A percentile compares a stretch with the other conserved stretches of the same genome.
Evolutionary conservation across 2,797 vertebrate genomes (phyloP).

Genomic region (Sorex maritimensis): DNA sequence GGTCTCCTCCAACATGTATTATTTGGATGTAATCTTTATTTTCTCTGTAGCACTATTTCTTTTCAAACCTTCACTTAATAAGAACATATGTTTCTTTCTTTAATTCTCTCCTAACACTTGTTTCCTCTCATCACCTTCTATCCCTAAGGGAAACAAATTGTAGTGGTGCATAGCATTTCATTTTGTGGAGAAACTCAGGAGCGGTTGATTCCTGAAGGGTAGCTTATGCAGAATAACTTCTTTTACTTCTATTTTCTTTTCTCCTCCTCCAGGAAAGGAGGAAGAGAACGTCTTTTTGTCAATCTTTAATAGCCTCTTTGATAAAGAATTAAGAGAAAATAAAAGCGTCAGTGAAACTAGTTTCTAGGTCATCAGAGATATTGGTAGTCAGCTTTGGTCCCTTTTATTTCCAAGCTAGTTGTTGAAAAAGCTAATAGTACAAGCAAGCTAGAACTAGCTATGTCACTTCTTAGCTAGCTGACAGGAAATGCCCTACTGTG

Average conservation of each 20-base stretch:
- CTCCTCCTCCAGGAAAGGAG: background rate
- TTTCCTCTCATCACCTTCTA: slow-evolving; percentile 28
- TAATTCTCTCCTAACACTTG: background rate
- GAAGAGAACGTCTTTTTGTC: background rate
- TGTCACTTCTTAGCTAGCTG: background rate
- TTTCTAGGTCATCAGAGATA: background rate
- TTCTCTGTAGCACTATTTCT: slow-evolving; percentile 2
- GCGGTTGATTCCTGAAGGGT: slow-evolving; percentile 24
- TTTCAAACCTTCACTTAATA: slow-evolving; percentile 28
- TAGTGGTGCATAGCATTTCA: background rate
- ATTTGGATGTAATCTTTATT: background rate
- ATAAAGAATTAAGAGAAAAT: slow-evolving; percentile 37
- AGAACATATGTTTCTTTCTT: slow-evolving; percentile 13
- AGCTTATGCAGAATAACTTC: slow-evolving; percentile 12
- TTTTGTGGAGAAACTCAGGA: slow-evolving; percentile 31
- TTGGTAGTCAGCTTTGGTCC: background rate
- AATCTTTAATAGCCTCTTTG: slow-evolving; percentile 17
- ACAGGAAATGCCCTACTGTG: slow-evolving; percentile 16
- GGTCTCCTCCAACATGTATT: background rate
- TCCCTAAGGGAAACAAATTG: slow-evolving; percentile 27
- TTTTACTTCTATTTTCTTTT: slow-evolving; percentile 48
- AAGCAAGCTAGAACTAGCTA: background rate
- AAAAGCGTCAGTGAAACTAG: background rate
- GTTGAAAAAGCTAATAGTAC: slow-evolving; percentile 18
- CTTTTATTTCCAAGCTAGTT: background rate